Conservation (phyloP, 2,797 vertebrate species). For the Bufotes viridis region DNA sequence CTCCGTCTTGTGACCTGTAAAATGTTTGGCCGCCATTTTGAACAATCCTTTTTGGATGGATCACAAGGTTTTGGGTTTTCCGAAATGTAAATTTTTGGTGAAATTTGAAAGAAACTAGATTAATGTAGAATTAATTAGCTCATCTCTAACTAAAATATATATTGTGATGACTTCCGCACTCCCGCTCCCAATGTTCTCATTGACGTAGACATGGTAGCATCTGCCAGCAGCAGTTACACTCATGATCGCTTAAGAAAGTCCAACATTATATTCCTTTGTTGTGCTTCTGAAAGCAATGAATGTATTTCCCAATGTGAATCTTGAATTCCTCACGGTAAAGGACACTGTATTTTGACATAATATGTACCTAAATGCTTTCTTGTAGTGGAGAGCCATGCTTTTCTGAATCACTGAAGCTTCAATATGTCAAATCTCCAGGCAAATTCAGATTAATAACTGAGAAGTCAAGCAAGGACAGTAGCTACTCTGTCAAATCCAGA, state of each 20-base stretch:
- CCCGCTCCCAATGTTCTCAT: background rate
- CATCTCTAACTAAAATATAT: background rate
- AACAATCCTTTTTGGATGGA: no score
- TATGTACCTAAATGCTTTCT: background rate
- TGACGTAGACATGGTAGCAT: background rate
- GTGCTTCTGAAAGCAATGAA: background rate
- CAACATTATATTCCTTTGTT: background rate
- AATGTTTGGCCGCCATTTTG: no score
- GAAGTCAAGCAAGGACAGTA: conserved; percentile 16
- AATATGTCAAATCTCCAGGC: background rate
- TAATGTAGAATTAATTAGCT: no score
- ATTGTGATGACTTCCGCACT: background rate
- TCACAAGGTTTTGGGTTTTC: no score
- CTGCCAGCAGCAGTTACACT: background rate
- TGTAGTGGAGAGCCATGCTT: background rate
- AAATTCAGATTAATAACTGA: conserved; percentile 23
- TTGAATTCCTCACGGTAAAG: background rate
- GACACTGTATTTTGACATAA: background rate
- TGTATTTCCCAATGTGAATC: conserved; percentile 1
- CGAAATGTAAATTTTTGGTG: no score
- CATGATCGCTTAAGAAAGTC: background rate
- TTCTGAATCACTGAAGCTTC: background rate
- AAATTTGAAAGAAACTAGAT: no score
- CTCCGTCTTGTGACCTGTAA: no score
- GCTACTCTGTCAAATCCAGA: conserved; percentile 11